A percentile compares a stretch with the other conserved stretches of the same genome.
These are phyloP conservation scores for Eurois occulta DNA, from an alignment of 2,888 invertebrate species.

Conservation along the genomic window DNA sequence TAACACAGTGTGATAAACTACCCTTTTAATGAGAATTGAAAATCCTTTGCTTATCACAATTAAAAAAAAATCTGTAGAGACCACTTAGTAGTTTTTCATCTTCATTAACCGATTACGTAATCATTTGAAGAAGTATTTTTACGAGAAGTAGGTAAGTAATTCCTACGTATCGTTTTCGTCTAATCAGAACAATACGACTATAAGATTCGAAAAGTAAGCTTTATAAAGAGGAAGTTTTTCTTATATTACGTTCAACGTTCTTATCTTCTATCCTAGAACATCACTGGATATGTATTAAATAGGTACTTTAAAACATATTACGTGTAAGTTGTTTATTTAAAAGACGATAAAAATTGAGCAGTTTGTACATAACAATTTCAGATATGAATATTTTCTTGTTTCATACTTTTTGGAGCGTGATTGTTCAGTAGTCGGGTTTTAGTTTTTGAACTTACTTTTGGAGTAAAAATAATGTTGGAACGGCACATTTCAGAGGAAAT, in stretches of 20 bases:
- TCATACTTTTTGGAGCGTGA: too few relatives aligned
- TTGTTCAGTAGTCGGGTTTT: too few relatives aligned
- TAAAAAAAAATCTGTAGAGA: background rate
- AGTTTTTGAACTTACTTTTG: too few relatives aligned
- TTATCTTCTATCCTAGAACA: too few relatives aligned
- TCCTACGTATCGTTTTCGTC: background rate
- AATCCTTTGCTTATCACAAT: background rate
- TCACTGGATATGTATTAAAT: too few relatives aligned
- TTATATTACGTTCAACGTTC: background rate
- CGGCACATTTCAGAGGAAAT: too few relatives aligned
- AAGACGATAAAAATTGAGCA: too few relatives aligned
- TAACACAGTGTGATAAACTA: conserved; percentile 10
- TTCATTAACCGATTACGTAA: background rate
- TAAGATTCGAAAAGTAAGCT: background rate
- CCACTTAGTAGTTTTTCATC: background rate
- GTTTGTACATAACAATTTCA: too few relatives aligned
- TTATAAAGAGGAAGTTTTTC: background rate
- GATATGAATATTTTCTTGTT: too few relatives aligned
- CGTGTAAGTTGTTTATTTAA: too few relatives aligned
- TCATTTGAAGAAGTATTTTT: background rate
- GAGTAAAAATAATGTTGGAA: too few relatives aligned
- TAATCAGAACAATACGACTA: background rate
- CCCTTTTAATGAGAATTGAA: background rate
- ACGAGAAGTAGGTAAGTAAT: background rate
- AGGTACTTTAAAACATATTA: too few relatives aligned